Evolutionary conservation across 2,888 invertebrate species (phyloP).

Genomic region (Agrotis ipsilon): DNA sequence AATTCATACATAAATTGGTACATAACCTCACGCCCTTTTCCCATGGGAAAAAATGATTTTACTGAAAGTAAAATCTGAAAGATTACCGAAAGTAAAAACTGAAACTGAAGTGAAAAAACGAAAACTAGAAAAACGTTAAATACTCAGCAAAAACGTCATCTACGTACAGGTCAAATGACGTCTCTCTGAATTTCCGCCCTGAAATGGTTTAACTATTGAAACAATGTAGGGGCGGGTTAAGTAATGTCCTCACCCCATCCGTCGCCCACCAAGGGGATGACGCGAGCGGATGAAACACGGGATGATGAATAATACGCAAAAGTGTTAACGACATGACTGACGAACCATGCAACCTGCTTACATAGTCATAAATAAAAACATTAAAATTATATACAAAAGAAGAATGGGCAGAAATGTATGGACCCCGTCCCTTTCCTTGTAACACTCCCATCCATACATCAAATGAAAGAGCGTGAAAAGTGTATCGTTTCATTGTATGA

Average conservation of each 20-base stretch:
- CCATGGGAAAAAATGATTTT: background rate
- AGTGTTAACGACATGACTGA: conserved; percentile 27
- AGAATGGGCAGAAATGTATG: too few species aligned
- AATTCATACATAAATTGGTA: too few species aligned
- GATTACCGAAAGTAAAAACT: too few species aligned
- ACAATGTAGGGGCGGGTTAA: background rate
- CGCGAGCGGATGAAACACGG: conserved; percentile 1
- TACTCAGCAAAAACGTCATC: background rate
- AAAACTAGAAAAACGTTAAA: background rate
- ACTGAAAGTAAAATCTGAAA: too few species aligned
- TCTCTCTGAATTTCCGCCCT: conserved; percentile 3
- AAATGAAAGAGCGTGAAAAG: too few species aligned
- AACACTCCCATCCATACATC: too few species aligned
- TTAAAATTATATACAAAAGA: background rate
- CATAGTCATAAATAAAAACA: background rate
- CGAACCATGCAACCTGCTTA: conserved; percentile 12
- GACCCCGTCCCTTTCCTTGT: too few species aligned
- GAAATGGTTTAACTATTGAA: conserved; percentile 14
- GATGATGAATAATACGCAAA: conserved; percentile 21
- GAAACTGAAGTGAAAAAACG: background rate
- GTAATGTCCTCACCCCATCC: background rate
- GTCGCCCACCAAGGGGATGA: background rate
- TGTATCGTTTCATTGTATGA: too few species aligned
- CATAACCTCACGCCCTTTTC: too few species aligned
- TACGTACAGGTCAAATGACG: background rate